Conservation (phyloP, 2,797 vertebrate species). For the Acestrorhynchus altus region DNA sequence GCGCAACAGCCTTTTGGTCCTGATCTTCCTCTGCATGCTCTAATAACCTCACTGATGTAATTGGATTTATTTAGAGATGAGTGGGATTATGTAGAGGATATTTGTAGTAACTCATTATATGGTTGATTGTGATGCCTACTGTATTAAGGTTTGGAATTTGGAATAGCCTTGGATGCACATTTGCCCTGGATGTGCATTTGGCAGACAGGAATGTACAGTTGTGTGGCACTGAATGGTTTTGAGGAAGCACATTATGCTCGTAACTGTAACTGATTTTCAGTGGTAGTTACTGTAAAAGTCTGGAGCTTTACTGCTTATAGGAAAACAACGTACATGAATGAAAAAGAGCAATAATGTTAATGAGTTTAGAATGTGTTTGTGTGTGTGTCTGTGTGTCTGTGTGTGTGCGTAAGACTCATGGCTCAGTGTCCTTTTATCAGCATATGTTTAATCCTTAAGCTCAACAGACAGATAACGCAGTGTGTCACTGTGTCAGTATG, state of each 20-base stretch:
- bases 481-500: conserved; percentile 26
- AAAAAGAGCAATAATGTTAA: not conserved
- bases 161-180: not conserved
- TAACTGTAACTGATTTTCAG: not conserved
- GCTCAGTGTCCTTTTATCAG: conserved; percentile 5
- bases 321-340: not conserved
- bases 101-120: not conserved
- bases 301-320: not conserved
- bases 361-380: not conserved
- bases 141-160: not conserved
- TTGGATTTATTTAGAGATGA: not conserved
- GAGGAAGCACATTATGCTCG: not conserved
- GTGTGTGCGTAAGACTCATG: not conserved
- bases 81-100: not conserved
- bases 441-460: conserved; percentile 30
- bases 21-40: not conserved
- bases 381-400: not conserved
- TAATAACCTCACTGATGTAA: not conserved
- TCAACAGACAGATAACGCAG: conserved; percentile 23
- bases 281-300: not conserved
- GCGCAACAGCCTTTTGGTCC: too few relatives aligned
- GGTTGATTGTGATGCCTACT: not conserved
- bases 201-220: not conserved
- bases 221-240: not conserved
- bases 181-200: not conserved